These are phyloP conservation scores for Leuciscus waleckii DNA, from an alignment of 2,797 vertebrate species.

Conservation along the genomic window DNA sequence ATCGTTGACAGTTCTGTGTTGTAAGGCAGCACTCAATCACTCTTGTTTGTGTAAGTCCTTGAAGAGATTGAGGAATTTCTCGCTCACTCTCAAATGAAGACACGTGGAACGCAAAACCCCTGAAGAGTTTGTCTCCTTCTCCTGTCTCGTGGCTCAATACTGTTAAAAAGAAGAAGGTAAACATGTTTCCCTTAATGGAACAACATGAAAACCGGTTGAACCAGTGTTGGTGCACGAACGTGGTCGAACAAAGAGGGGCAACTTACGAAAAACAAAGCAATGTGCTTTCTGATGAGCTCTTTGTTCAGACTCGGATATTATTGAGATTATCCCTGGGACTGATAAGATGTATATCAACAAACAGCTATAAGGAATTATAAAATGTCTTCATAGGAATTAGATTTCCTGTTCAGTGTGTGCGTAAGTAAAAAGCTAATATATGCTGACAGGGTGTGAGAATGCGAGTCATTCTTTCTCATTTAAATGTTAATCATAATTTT, in stretches of 20 bases:
- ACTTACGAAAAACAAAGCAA: slow-evolving; percentile 6
- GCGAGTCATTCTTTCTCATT: background rate
- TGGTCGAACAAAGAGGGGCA: slow-evolving; percentile 32
- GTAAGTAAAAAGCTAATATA: background rate
- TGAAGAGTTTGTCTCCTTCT: slow-evolving; percentile 6
- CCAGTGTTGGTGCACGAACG: background rate
- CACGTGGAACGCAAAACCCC: slow-evolving; percentile 16
- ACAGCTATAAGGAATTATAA: background rate
- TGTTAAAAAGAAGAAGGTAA: slow-evolving; percentile 26
- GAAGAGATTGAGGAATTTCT: background rate
- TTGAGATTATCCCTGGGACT: background rate
- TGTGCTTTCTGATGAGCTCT: slow-evolving; percentile 8
- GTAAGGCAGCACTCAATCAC: background rate
- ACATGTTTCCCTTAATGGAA: slow-evolving; percentile 44
- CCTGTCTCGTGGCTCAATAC: slow-evolving; percentile 8
- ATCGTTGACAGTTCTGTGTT: background rate
- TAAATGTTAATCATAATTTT: background rate
- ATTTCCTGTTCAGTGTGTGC: background rate
- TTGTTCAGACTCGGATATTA: slow-evolving; percentile 13
- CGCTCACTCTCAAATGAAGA: background rate
- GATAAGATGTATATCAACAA: background rate
- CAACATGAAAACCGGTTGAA: slow-evolving; percentile 36
- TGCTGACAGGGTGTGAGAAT: slow-evolving; percentile 13
- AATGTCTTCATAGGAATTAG: background rate
- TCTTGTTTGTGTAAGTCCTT: slow-evolving; percentile 8